Conservation (phyloP, 2,888 invertebrate species). For the Andrena camellia region DNA sequence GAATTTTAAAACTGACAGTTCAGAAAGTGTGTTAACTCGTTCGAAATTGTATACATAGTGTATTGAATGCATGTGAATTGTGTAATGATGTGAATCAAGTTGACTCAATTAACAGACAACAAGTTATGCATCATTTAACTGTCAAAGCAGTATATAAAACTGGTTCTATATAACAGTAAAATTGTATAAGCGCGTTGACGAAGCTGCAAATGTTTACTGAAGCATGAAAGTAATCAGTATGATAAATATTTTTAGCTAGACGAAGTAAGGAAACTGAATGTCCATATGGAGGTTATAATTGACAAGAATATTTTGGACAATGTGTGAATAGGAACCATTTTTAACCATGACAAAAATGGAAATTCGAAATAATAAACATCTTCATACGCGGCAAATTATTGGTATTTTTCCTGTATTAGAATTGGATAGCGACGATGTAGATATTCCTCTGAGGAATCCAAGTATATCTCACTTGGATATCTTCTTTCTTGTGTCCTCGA, state of each 20-base stretch:
- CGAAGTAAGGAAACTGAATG: background rate
- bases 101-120: background rate
- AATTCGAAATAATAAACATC: constrained; percentile 25
- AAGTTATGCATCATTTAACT: background rate
- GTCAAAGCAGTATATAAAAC: background rate
- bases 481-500: constrained; percentile 88
- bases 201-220: background rate
- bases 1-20: background rate
- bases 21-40: background rate
- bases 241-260: background rate
- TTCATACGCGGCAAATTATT: constrained; percentile 55
- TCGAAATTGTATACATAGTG: background rate
- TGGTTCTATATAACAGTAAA: background rate
- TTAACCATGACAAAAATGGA: constrained; percentile 44
- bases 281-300: constrained; percentile 35
- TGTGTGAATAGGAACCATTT: too few species aligned
- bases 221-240: background rate
- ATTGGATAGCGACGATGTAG: constrained; percentile 74
- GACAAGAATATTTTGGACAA: background rate
- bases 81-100: background rate
- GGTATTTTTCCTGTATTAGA: constrained; percentile 70
- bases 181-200: background rate
- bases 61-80: background rate
- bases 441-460: constrained; percentile 76
- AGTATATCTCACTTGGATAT: constrained; percentile 87